A percentile compares a stretch with the other conserved stretches of the same genome.
Conservation (phyloP, 2,888 invertebrate species). For the Leucoma salicis region DNA sequence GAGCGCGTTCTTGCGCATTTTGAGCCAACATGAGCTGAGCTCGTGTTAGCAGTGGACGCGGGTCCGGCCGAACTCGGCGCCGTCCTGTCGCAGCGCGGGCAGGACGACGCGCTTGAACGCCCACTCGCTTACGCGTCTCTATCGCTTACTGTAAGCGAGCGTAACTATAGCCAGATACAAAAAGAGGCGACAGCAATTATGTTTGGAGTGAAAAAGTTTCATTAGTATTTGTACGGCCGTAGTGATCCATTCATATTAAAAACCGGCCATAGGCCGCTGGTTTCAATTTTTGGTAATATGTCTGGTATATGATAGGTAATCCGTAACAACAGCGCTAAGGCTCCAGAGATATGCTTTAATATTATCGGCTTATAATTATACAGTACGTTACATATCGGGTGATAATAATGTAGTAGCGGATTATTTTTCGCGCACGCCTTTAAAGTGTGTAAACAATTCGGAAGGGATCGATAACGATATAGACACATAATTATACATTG, state of each 20-base stretch:
- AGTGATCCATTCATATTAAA: background rate
- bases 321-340: too few relatives aligned
- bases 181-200: conserved; percentile 2
- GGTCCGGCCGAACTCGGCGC: conserved; percentile 14
- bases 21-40: conserved; percentile 4
- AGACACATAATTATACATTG: too few relatives aligned
- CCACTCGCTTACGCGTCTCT: conserved; percentile 7
- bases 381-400: background rate
- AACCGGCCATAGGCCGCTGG: background rate
- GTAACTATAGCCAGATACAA: conserved; percentile 2
- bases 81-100: conserved; percentile 6
- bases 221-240: conserved; percentile 1
- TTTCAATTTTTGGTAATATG: background rate
- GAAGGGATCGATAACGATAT: too few relatives aligned
- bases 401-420: conserved; percentile 2
- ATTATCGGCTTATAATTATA: background rate
- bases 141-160: background rate
- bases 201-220: background rate
- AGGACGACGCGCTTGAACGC: background rate
- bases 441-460: background rate
- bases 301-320: too few relatives aligned
- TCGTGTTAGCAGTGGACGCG: conserved; percentile 12
- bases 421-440: conserved; percentile 6
- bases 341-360: conserved; percentile 1
- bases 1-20: conserved; percentile 19